Conservation (phyloP, 2,888 invertebrate species). For the Trichopria drosophilae region DNA sequence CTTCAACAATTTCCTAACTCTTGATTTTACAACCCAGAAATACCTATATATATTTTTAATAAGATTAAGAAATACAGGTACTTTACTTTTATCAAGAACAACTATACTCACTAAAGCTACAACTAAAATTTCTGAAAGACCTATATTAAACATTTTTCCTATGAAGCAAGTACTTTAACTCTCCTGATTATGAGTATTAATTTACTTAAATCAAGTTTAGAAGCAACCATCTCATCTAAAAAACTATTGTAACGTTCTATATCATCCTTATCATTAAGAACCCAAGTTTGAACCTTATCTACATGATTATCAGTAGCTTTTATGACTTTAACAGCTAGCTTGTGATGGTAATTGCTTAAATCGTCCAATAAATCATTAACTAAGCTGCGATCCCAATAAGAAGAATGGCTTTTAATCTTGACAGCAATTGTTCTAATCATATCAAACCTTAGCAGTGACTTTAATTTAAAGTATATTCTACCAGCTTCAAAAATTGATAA, state of each 20-base stretch:
- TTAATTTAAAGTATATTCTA: constrained; percentile 17
- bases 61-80: constrained; percentile 17
- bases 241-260: constrained; percentile 22
- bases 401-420: constrained; percentile 20
- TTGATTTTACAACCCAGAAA: constrained; percentile 12
- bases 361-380: constrained; percentile 22
- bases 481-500: constrained; percentile 20
- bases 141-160: constrained; percentile 20
- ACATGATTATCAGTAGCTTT: constrained; percentile 16
- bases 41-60: constrained; percentile 12
- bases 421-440: constrained; percentile 20
- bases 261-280: constrained; percentile 18
- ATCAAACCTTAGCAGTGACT: constrained; percentile 19
- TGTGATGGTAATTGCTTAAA: constrained; percentile 22
- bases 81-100: constrained; percentile 18
- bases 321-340: constrained; percentile 21
- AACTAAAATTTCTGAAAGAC: constrained; percentile 18
- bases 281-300: constrained; percentile 22
- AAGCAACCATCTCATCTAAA: constrained; percentile 22
- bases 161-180: constrained; percentile 19
- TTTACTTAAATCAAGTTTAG: constrained; percentile 21
- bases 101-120: constrained; percentile 19
- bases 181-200: constrained; percentile 18
- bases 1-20: constrained; percentile 11
- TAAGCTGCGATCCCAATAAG: constrained; percentile 22